phyloP scores from a whole-genome alignment of 2,888 invertebrate species.

The Phasia obesa region DNA sequence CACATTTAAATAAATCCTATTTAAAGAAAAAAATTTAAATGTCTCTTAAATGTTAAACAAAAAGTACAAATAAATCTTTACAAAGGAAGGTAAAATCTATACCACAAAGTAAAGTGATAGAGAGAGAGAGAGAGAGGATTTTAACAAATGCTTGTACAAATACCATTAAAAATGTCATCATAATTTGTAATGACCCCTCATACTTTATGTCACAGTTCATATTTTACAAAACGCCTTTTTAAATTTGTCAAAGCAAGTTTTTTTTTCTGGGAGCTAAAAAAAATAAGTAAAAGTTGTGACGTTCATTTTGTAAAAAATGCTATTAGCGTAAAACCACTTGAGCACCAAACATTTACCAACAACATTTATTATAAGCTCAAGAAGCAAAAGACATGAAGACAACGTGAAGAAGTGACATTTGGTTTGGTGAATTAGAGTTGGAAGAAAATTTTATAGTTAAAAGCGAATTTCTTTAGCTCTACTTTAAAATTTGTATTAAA shows the following conservation, averaged over 20 bases:
- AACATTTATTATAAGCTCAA: slow-evolving; percentile 71
- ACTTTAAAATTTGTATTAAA: neutral
- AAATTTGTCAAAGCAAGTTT: slow-evolving; percentile 37
- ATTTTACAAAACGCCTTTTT: slow-evolving; percentile 21
- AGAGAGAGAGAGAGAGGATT: slow-evolving; percentile 42
- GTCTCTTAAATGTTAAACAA: slow-evolving; percentile 74
- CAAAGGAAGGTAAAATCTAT: slow-evolving; percentile 15
- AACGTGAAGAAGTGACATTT: slow-evolving; percentile 7
- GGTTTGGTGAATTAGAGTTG: neutral
- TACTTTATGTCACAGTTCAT: slow-evolving; percentile 19
- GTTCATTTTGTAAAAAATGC: slow-evolving; percentile 62
- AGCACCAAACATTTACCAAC: slow-evolving; percentile 71
- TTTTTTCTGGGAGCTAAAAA: slow-evolving; percentile 13
- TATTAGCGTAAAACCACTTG: slow-evolving; percentile 79
- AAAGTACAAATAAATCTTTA: slow-evolving; percentile 49
- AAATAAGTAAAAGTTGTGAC: slow-evolving; percentile 27
- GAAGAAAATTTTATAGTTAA: neutral
- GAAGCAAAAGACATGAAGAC: slow-evolving; percentile 15
- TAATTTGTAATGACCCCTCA: slow-evolving; percentile 76
- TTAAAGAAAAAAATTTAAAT: slow-evolving; percentile 74
- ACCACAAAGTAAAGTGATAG: neutral
- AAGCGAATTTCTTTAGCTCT: neutral
- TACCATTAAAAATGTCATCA: slow-evolving; percentile 80
- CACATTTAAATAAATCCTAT: slow-evolving; percentile 61
- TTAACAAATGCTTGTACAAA: slow-evolving; percentile 76